Evolutionary conservation across 2,888 invertebrate genomes (phyloP).

Genomic region (Leptura quadrifasciata): DNA sequence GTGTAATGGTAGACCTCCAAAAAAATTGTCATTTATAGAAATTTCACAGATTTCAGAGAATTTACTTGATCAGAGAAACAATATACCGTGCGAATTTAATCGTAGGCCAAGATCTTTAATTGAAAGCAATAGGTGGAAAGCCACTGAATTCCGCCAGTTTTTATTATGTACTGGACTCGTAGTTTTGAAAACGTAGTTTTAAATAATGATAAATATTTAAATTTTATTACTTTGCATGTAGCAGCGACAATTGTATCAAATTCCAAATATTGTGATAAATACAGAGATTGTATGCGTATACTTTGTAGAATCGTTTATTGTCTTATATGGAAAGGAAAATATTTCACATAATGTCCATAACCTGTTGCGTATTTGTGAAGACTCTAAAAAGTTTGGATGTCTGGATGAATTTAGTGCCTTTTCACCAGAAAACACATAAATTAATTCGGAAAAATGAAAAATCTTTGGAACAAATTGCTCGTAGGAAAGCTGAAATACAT

Average conservation of each 20-base stretch:
- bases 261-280: background rate
- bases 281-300: slow-evolving; percentile 45
- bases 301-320: slow-evolving; percentile 51
- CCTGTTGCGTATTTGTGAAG: slow-evolving; percentile 52
- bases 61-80: background rate
- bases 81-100: slow-evolving; percentile 34
- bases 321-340: slow-evolving; percentile 52
- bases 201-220: slow-evolving; percentile 40
- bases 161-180: slow-evolving; percentile 52
- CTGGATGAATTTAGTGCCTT: slow-evolving; percentile 43
- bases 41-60: slow-evolving; percentile 19
- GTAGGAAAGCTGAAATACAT: too few species aligned
- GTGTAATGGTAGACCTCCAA: slow-evolving; percentile 38
- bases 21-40: slow-evolving; percentile 13
- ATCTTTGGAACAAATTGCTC: too few species aligned
- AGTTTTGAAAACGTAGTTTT: slow-evolving; percentile 42
- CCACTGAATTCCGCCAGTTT: slow-evolving; percentile 53
- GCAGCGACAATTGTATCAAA: slow-evolving; percentile 39
- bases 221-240: slow-evolving; percentile 47
- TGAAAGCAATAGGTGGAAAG: slow-evolving; percentile 50
- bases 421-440: too few species aligned
- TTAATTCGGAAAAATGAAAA: too few species aligned
- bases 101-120: slow-evolving; percentile 46
- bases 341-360: slow-evolving; percentile 58
- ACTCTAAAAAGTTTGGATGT: slow-evolving; percentile 46